phyloP scores from a whole-genome alignment of 2,888 invertebrate genomes.

The Rhimphoctona megacephalus region DNA sequence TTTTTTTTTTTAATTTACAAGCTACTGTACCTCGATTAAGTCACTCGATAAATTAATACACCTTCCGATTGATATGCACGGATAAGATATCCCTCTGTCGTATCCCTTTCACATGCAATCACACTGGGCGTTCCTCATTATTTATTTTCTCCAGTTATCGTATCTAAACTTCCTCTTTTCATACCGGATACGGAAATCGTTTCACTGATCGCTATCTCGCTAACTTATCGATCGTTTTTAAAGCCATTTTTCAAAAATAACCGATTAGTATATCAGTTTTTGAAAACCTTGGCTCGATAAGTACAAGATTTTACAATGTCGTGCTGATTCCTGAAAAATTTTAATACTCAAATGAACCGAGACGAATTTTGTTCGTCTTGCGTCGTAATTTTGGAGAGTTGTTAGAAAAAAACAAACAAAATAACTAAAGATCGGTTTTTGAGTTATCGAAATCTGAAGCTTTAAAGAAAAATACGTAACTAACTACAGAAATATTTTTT shows the following conservation, averaged over 20 bases:
- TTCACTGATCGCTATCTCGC: not conserved
- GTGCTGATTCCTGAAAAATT: not conserved
- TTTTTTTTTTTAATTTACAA: not conserved
- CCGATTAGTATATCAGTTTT: not conserved
- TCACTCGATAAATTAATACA: conserved; percentile 45
- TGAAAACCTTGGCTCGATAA: not conserved
- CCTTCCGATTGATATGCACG: conserved; percentile 17
- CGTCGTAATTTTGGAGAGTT: not conserved
- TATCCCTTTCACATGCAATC: conserved; percentile 31
- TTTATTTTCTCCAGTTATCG: conserved; percentile 1
- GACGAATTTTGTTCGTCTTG: too few species aligned
- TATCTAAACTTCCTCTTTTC: conserved; percentile 27
- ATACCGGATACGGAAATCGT: conserved; percentile 50
- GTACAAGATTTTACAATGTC: not conserved
- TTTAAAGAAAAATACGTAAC: too few species aligned
- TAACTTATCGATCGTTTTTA: not conserved
- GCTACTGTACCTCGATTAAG: conserved; percentile 47
- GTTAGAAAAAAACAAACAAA: not conserved
- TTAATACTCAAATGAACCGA: too few species aligned
- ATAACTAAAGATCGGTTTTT: too few species aligned
- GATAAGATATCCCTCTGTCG: not conserved
- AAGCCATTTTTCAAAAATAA: not conserved
- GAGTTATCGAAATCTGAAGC: too few species aligned
- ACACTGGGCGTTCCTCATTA: not conserved
- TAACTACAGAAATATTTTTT: too few species aligned